These are phyloP conservation scores for Pseudorectes ferrugineus DNA, from an alignment of 2,113 vertebrate species.

Conservation along the genomic window DNA sequence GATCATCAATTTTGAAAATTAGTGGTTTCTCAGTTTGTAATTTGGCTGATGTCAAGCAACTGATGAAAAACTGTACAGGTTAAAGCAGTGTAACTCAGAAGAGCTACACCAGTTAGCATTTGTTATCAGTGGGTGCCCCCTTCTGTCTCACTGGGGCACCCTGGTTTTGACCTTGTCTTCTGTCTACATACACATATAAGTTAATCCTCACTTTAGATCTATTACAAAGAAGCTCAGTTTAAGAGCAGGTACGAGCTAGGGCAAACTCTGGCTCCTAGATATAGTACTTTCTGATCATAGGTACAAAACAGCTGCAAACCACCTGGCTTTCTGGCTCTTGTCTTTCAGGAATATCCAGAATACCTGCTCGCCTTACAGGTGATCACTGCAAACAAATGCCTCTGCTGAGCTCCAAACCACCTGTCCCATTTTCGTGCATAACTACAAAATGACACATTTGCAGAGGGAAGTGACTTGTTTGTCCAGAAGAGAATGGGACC, in stretches of 20 bases:
- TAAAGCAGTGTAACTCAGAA: not conserved
- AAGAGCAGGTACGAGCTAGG: not conserved
- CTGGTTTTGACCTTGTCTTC: not conserved
- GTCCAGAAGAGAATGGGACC: not conserved
- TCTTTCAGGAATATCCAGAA: not conserved
- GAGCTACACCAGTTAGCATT: not conserved
- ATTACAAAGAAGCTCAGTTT: not conserved
- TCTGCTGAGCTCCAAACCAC: not conserved
- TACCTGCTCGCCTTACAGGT: not conserved
- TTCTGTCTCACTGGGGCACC: not conserved
- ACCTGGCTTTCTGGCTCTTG: not conserved
- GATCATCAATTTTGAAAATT: not conserved
- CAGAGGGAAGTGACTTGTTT: not conserved
- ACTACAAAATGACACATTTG: not conserved
- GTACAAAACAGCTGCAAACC: not conserved
- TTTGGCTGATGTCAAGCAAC: not conserved
- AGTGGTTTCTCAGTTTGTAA: not conserved
- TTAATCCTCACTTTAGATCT: not conserved
- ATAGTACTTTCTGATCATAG: not conserved
- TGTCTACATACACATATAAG: too few species aligned
- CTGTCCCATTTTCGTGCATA: not conserved
- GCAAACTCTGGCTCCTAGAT: not conserved
- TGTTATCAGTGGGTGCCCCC: not conserved
- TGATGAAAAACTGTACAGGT: not conserved
- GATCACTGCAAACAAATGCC: not conserved